Evolutionary conservation across 2,113 vertebrate genomes (phyloP), one percentile per base, ranked within the genome.

Genomic region (Mohoua ochrocephala): DNA sequence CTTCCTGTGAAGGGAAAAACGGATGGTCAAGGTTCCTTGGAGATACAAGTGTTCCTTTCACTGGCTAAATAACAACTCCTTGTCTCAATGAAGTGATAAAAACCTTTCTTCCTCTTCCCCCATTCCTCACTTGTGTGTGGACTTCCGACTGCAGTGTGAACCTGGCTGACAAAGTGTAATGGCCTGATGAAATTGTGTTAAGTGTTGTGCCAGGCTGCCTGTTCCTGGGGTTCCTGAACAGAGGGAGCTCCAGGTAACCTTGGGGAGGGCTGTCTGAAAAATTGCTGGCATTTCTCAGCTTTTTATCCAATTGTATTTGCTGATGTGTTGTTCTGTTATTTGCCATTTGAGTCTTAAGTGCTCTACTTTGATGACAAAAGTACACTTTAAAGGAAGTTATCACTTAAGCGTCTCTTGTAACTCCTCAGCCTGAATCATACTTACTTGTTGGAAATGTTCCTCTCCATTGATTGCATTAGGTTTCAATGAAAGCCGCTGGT

Each of bases 1-100:
- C 87, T 96, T 93, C 76, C 94, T 93, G 83, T 30, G 68, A 80
- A 65, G 68, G 71, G n/a, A 89, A 76, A 80, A 86, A 70, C 2
- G 1, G 44, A 56, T 74, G 76, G 76, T 70, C 63, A n/a, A 8
- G 39, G 28, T 35, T 76, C 54, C 63, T 52, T 42, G 59, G 70
- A 74, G 42, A 93, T 69, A 84, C 10, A 95, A 69, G 21, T 15
- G 50, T 45, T 83, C 39, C 83, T 92, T 96, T 96, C 59, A 84
- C 35, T 41, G 37, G 24, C 41, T 79, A 56, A 88, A 77, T 61
- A 89, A 87, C 18, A 63, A 69, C 67, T 78, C 39, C 37, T 65
- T 93, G 57, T 92, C 53, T 80, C 59, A 45, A 4, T 14, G 10
- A 49, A 83, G 37, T 31, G 28, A 50, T 86, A 61, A 93, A 90